These are phyloP conservation scores for Corvus hawaiiensis DNA, from an alignment of 2,113 vertebrate genomes.

Conservation along the genomic window DNA sequence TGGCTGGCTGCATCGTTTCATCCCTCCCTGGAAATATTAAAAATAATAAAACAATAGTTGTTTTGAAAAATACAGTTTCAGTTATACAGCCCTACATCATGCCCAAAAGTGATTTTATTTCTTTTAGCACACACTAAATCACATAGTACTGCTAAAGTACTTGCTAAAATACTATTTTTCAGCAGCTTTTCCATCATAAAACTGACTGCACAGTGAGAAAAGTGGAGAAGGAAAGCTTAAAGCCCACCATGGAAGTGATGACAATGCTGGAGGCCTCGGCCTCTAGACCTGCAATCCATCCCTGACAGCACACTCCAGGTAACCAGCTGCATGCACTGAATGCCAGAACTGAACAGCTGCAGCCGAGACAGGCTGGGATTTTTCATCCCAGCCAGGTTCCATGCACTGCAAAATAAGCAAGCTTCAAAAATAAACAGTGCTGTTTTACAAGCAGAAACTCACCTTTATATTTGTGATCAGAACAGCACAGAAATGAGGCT, in stretches of 20 bases:
- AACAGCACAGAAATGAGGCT: background rate
- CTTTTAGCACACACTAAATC: slow-evolving; percentile 2
- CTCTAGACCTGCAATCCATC: background rate
- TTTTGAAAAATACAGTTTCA: background rate
- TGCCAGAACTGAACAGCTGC: background rate
- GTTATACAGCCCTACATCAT: background rate
- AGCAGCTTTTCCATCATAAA: background rate
- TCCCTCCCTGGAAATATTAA: slow-evolving; percentile 77
- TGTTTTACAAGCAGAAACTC: background rate
- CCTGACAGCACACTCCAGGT: background rate
- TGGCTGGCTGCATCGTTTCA: slow-evolving; percentile 85
- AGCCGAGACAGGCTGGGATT: fast-evolving
- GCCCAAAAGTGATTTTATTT: background rate
- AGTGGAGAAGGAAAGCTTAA: background rate
- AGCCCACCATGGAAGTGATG: background rate
- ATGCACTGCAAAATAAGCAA: background rate
- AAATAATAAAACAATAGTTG: background rate
- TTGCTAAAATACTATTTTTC: background rate
- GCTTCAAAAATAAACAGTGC: background rate
- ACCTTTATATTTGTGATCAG: background rate
- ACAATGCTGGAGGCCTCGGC: background rate
- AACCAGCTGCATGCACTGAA: background rate
- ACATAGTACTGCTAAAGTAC: background rate
- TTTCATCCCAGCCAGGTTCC: background rate
- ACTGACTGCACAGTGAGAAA: background rate